A percentile compares a stretch with the other conserved stretches of the same genome.
phyloP scores from a whole-genome alignment of 2,888 invertebrate genomes.

The Steinernema carpocapsae region DNA sequence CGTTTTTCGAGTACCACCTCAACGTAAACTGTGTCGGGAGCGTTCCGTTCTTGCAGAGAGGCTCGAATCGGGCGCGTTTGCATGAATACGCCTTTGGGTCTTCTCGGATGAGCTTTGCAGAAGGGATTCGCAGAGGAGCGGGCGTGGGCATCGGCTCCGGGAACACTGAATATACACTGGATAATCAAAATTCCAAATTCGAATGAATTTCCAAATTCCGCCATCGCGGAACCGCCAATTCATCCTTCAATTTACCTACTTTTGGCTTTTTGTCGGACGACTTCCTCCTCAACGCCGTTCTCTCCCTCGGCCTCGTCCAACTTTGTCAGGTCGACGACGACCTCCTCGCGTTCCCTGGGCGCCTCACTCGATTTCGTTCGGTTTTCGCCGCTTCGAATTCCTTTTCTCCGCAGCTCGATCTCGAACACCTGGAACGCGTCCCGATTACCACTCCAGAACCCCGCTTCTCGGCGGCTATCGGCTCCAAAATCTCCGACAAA shows the following conservation, averaged over 20 bases:
- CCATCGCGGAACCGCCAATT: too few relatives aligned
- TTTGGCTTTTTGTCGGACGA: neutral
- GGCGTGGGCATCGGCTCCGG: neutral
- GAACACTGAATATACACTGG: neutral
- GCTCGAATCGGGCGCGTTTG: neutral
- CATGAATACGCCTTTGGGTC: conserved; percentile 3
- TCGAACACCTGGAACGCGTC: conserved; percentile 12
- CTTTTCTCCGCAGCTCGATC: conserved; percentile 26
- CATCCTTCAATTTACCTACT: too few relatives aligned
- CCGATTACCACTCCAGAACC: neutral
- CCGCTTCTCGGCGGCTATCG: neutral
- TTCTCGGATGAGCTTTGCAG: neutral
- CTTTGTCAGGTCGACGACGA: conserved; percentile 21
- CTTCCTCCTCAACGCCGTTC: neutral
- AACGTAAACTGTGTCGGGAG: conserved; percentile 46
- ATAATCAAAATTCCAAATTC: too few relatives aligned
- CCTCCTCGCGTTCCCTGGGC: neutral
- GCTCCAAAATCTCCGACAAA: neutral
- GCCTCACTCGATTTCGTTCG: neutral
- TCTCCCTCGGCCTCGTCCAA: conserved; percentile 11
- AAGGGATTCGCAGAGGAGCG: neutral
- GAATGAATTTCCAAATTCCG: too few relatives aligned
- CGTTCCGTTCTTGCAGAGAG: conserved; percentile 39
- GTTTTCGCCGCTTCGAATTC: neutral
- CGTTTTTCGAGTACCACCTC: conserved; percentile 44